Base-by-base conservation (phyloP, 30 jellyfish, hydroid and myxozoan genomes). In the Turritopsis dohrnii region DNA sequence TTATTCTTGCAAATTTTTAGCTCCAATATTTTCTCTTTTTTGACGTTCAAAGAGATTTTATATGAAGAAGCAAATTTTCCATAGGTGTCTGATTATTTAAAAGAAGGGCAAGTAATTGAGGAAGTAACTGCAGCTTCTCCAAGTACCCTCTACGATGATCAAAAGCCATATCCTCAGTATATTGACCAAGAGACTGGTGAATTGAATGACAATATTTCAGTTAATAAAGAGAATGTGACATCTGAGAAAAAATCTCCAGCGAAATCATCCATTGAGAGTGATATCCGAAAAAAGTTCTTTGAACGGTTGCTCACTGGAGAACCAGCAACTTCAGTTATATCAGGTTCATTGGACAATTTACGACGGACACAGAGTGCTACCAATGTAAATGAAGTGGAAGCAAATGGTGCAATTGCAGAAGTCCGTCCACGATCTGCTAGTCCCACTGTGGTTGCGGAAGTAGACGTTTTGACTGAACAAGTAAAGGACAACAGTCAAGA, bases 401-500 rank as follows among this genome's bases (percentile, higher is more conserved):
- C 18, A 23, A 60, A 53, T 13, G 76, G 52, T 13, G 26, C 28
- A 5, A 53, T 1, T 1, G 82, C 53, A 13, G 87, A 25, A 26
- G 87, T 65, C 41, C 52, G 96, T 76, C 95, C 97, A 28, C 79
- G 96, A 20, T 91, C 97, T 8, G 97, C 97, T 21, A 87, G 96
- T 72, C 96, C 97, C 0, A 83, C 94, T 66, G 91, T 88, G 8
- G 83, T 87, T 0, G 53, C 83, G 8, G 75, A 65, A 16, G 30
- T 19, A 69, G 77, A 69, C 13, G 73, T 60, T 29, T 41, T 13
- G 13, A 5, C 60, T 5, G 60, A 41, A 41, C 60, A 41, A 41
- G 60, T 3, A 41, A 13, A 41, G 60, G 13, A 13, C 13, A 13
- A 13, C 13, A 41, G 9, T 5, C 13, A 3, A 13, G 60, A 54